Percentiles rank a stretch among this genome's conserved stretches.
Conservation (phyloP, 2,797 vertebrate species). For the Tiaroga cobitis region DNA sequence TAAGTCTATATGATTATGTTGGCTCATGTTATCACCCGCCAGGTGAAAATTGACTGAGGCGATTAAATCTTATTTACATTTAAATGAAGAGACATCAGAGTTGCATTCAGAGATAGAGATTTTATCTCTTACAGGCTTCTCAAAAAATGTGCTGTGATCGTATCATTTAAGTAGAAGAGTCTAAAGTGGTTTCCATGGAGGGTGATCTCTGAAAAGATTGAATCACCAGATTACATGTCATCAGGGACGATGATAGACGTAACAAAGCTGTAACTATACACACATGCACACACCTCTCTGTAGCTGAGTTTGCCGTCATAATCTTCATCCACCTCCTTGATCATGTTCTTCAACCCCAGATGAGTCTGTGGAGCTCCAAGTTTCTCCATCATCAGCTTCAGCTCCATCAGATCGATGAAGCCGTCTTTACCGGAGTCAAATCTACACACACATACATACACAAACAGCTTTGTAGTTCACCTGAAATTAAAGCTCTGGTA, state of each 20-base stretch:
- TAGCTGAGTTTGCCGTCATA: slow-evolving; percentile 85
- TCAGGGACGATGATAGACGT: background rate
- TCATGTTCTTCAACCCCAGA: slow-evolving; percentile 94
- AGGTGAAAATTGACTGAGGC: background rate
- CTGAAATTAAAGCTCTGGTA: background rate
- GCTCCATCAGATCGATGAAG: slow-evolving; percentile 95
- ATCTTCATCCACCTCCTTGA: slow-evolving; percentile 95
- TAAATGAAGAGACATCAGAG: background rate
- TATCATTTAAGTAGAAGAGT: background rate
- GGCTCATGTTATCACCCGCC: background rate
- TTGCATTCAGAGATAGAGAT: slow-evolving; percentile 2
- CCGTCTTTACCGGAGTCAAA: slow-evolving; percentile 62
- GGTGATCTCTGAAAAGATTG: background rate
- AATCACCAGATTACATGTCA: slow-evolving; percentile 8
- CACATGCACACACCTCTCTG: slow-evolving; percentile 40
- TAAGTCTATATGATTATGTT: background rate
- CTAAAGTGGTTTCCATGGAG: background rate
- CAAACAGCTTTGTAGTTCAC: background rate
- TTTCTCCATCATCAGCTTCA: slow-evolving; percentile 98
- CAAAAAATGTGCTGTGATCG: background rate
- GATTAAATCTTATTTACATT: background rate
- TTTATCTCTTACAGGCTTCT: background rate
- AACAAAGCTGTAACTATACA: background rate
- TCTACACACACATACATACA: slow-evolving; percentile 18
- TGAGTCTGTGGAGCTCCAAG: slow-evolving; percentile 92